Conservation (phyloP, 1,140 invertebrate species). For the Manduca sexta region DNA sequence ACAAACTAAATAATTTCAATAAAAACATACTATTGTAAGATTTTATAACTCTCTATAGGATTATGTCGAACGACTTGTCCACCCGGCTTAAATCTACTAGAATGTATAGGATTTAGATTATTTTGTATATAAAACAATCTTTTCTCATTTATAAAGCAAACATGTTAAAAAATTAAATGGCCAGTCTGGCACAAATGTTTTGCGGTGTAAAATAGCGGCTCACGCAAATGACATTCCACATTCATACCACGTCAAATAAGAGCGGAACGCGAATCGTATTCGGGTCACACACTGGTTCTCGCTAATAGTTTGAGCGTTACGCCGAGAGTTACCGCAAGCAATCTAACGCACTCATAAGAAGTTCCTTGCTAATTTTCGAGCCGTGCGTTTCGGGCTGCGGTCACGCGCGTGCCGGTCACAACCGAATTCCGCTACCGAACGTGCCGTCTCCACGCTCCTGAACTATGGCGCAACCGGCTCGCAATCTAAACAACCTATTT, state of each 20-base stretch:
- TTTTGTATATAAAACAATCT: too few species aligned
- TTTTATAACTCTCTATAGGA: too few species aligned
- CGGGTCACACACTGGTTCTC: constrained; percentile 56
- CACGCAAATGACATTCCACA: constrained; percentile 55
- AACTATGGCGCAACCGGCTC: constrained; percentile 30
- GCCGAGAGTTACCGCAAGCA: constrained; percentile 54
- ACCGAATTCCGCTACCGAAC: constrained; percentile 33
- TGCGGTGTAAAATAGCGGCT: constrained; percentile 54
- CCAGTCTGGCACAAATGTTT: constrained; percentile 28
- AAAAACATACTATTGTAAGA: too few species aligned
- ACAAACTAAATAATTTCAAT: too few species aligned
- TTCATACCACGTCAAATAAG: constrained; percentile 44
- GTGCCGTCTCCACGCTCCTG: constrained; percentile 21
- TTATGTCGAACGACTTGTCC: too few species aligned
- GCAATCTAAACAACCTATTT: neutral
- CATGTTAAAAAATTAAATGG: constrained; percentile 23
- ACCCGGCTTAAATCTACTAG: too few species aligned
- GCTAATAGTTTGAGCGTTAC: constrained; percentile 50
- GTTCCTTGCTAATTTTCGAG: constrained; percentile 57
- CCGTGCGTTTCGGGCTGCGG: constrained; percentile 59
- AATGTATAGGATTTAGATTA: too few species aligned
- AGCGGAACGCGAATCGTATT: constrained; percentile 36
- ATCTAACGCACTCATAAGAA: constrained; percentile 45
- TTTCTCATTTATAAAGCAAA: constrained; percentile 7
- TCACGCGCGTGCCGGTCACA: constrained; percentile 50